Evolutionary conservation across 2,797 vertebrate species (phyloP), one percentile per base, ranked within the genome.

Genomic region (Meda fulgida): DNA sequence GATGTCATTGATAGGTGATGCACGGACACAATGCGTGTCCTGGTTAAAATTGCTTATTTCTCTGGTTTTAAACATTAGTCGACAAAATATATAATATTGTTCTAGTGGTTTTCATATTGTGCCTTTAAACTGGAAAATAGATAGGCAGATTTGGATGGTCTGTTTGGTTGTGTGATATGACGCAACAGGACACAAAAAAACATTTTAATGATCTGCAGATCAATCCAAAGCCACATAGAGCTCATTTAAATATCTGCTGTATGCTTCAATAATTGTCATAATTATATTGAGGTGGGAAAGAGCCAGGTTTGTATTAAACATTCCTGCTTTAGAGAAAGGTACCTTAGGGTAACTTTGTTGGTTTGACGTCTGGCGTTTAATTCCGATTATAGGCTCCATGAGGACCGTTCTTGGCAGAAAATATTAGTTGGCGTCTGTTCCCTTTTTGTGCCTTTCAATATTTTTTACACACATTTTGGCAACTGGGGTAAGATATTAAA

Each of bases 221-320:
- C 29, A 40, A 66, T 73, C 43, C 18, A 79, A 60, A 79, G 75
- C 55, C 23, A 40, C 46, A 31, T 71, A 53, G 31, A 51, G 26
- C 83, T 87, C 69, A 89, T 87, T 89, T 83, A 46, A 82, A 83
- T 81, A 36, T 80, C 46, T 71, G 71, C 43, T 43, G 71, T 85
- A 86, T 31, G 58, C 80, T 77, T 31, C 72, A 63, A 51, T 84
- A 87, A 87, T 89, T 81, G 36, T 70, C 80, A 67, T 85, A 83
- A 85, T 89, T 87, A 85, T 80, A 60, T 29, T 67, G 29, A 71
- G 66, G 83, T 75, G 51, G 51, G 48, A 84, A 78, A 71, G 53
- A 14, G 73, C 75, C 48, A 84, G 75, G 51, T 78, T 84, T 58
- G 18, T 78, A 67, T 84, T 31, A 60, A 84, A 60, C 48, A 60